Evolutionary conservation across 2,888 invertebrate species (phyloP).

Genomic region (Drosophila leonis): DNA sequence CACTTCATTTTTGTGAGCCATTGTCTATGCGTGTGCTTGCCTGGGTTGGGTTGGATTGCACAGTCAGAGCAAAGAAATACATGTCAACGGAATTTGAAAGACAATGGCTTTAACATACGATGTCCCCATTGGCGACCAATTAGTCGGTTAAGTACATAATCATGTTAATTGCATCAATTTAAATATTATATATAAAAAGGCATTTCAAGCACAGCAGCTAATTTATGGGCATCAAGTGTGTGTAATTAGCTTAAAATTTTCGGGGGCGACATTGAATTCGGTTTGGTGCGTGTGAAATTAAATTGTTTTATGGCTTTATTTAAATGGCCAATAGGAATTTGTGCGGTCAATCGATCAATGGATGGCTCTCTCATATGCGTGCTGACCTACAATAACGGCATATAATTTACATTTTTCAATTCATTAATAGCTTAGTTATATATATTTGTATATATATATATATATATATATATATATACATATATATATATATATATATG

Average conservation of each 20-base stretch:
- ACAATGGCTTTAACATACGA: not conserved
- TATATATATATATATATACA: conserved; percentile 6
- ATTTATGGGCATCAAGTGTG: conserved; percentile 10
- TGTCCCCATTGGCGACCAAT: conserved; percentile 27
- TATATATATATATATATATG: conserved; percentile 1
- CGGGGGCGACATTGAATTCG: conserved; percentile 39
- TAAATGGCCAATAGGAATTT: conserved; percentile 42
- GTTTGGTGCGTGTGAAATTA: conserved; percentile 58
- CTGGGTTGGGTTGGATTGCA: too few relatives aligned
- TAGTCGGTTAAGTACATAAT: conserved; percentile 27
- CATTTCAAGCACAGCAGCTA: conserved; percentile 18
- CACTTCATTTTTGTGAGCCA: conserved; percentile 52
- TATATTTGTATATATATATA: conserved; percentile 3
- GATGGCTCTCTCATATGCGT: conserved; percentile 29
- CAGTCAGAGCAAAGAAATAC: not conserved
- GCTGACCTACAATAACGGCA: conserved; percentile 31
- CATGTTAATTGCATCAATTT: conserved; percentile 51
- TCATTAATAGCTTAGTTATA: conserved; percentile 27
- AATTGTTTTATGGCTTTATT: conserved; percentile 35
- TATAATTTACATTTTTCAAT: conserved; percentile 22
- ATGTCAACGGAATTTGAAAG: not conserved
- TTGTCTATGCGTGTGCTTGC: conserved; percentile 15
- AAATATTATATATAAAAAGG: conserved; percentile 40
- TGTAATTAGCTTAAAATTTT: conserved; percentile 57
- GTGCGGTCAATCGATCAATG: conserved; percentile 33